Conservation (phyloP, 2,888 invertebrate genomes). For the Amphipyra tragopoginis region DNA sequence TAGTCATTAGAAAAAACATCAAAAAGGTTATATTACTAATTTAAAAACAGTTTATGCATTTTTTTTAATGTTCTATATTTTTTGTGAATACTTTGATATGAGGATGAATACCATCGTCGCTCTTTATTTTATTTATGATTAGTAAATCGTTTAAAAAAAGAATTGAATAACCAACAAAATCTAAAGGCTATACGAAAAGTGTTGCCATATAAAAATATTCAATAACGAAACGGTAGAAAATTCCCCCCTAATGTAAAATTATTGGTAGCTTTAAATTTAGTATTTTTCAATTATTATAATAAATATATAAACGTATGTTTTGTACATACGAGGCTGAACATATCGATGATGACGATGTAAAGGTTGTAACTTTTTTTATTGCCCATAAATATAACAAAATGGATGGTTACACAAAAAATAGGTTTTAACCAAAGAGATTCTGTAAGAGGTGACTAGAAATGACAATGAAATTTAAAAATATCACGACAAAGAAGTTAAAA, state of each 20-base stretch:
- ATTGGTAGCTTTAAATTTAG: constrained; percentile 58
- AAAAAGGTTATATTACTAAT: no score
- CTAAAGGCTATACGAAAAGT: constrained; percentile 23
- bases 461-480: background rate
- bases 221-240: constrained; percentile 45
- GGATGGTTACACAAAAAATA: constrained; percentile 20
- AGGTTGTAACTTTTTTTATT: constrained; percentile 64
- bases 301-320: constrained; percentile 49
- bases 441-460: background rate
- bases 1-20: constrained; percentile 19
- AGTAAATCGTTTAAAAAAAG: no score
- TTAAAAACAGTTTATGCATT: background rate
- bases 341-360: constrained; percentile 60
- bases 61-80: background rate
- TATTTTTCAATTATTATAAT: constrained; percentile 54
- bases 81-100: no score
- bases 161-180: background rate
- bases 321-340: constrained; percentile 70
- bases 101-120: no score
- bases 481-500: no score
- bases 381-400: background rate
- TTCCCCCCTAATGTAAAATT: constrained; percentile 37
- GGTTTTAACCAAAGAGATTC: background rate
- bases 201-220: constrained; percentile 40
- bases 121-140: no score